Conservation (phyloP, 2,797 vertebrate genomes). For the Chloroceryle inda region DNA sequence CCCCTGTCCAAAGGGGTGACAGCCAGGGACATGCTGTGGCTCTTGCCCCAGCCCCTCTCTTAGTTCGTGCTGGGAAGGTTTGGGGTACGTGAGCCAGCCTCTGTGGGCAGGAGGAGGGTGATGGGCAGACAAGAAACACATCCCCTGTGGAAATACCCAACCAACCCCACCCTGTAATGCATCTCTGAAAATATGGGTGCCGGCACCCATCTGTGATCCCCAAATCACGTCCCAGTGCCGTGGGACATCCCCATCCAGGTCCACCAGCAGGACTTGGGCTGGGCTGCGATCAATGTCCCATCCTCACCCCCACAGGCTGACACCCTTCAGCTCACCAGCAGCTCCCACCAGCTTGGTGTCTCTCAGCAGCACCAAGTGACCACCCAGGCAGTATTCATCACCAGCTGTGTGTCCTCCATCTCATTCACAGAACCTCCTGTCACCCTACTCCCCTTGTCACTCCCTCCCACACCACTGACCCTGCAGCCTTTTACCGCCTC, state of each 20-base stretch:
- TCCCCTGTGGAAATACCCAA: background rate
- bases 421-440: background rate
- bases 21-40: accelerated
- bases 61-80: accelerated
- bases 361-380: background rate
- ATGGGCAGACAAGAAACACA: accelerated
- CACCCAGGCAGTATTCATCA: background rate
- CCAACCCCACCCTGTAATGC: accelerated
- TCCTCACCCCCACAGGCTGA: accelerated
- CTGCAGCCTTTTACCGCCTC: background rate
- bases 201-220: background rate
- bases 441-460: background rate
- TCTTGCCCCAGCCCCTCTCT: background rate
- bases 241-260: background rate
- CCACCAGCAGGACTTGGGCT: accelerated
- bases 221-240: background rate
- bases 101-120: background rate
- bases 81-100: background rate
- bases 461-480: background rate
- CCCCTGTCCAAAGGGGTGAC: background rate
- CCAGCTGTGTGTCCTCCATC: background rate
- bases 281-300: accelerated
- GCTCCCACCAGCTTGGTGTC: background rate
- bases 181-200: background rate
- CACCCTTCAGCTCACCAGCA: background rate